These are phyloP conservation scores for Reinhardtius hippoglossoides DNA, from an alignment of 2,113 vertebrate species.

Conservation along the genomic window DNA sequence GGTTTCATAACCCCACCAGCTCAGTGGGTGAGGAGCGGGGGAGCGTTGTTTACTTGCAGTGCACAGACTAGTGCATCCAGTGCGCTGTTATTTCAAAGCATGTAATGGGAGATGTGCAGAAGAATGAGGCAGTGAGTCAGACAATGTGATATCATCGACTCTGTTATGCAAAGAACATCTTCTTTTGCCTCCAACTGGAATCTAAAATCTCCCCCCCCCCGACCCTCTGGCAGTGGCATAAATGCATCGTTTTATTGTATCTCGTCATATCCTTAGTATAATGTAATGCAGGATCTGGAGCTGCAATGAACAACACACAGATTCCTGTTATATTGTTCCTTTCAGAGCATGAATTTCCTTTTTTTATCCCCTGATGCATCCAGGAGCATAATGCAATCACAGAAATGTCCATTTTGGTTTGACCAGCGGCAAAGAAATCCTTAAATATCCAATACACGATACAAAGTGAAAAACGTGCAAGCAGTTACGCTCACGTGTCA, in stretches of 20 bases:
- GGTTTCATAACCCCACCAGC: conserved; percentile 31
- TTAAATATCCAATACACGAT: background rate
- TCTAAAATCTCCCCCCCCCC: background rate
- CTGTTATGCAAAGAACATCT: background rate
- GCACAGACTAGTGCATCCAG: conserved; percentile 1
- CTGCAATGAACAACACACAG: background rate
- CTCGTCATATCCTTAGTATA: background rate
- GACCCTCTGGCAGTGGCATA: background rate
- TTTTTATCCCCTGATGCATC: background rate
- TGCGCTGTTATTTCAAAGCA: conserved; percentile 17
- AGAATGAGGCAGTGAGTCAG: conserved; percentile 30
- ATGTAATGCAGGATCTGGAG: background rate
- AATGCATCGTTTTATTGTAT: background rate
- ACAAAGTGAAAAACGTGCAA: background rate
- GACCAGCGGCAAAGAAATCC: background rate
- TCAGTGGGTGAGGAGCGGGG: conserved; percentile 17
- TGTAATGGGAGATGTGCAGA: conserved; percentile 16
- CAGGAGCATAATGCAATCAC: background rate
- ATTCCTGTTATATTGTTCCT: background rate
- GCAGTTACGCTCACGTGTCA: background rate
- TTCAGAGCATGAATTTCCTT: too few relatives aligned
- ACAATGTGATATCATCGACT: conserved; percentile 24
- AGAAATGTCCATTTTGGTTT: background rate
- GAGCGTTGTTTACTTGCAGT: conserved; percentile 49
- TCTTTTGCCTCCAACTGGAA: conserved; percentile 8